Percentiles rank a stretch among this genome's conserved stretches.
phyloP scores from a whole-genome alignment of 2,113 vertebrate species.

The Edolisoma coerulescens region DNA sequence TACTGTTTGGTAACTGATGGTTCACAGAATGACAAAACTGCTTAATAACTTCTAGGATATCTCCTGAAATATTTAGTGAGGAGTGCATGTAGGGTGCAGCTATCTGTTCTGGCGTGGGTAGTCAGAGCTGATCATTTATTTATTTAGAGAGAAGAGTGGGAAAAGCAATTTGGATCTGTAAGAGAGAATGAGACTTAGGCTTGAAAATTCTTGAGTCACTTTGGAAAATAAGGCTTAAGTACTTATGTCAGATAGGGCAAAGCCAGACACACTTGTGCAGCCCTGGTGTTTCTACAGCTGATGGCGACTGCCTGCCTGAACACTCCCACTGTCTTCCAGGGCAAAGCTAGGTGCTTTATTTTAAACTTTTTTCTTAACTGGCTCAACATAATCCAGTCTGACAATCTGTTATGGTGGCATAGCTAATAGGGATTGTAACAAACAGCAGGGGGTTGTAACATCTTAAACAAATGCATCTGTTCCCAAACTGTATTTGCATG shows the following conservation, averaged over 20 bases:
- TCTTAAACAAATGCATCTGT: conserved; percentile 20
- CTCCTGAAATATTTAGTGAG: conserved; percentile 56
- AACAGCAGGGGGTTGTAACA: not conserved
- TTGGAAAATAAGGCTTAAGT: not conserved
- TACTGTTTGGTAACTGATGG: conserved; percentile 6
- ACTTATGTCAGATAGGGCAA: not conserved
- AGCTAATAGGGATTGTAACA: conserved; percentile 9
- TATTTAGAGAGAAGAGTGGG: conserved; percentile 19
- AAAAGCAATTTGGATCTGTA: conserved; percentile 27
- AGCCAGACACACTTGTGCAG: not conserved
- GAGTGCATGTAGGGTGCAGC: not conserved
- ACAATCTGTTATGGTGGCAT: not conserved
- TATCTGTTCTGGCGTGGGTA: conserved; percentile 20
- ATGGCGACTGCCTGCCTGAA: not conserved
- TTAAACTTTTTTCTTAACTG: not conserved
- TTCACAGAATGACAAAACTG: conserved; percentile 39
- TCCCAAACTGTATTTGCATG: not conserved
- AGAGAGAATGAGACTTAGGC: not conserved
- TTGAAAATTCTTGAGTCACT: conserved; percentile 20
- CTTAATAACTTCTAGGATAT: conserved; percentile 50
- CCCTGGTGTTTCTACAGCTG: not conserved
- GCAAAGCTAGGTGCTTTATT: not conserved
- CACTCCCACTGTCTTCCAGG: not conserved
- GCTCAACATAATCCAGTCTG: conserved; percentile 8
- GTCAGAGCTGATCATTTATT: conserved; percentile 55